Percentiles rank a stretch among this genome's conserved stretches.
phyloP scores from a whole-genome alignment of 2,113 vertebrate genomes.

The Lipophrys pholis region DNA sequence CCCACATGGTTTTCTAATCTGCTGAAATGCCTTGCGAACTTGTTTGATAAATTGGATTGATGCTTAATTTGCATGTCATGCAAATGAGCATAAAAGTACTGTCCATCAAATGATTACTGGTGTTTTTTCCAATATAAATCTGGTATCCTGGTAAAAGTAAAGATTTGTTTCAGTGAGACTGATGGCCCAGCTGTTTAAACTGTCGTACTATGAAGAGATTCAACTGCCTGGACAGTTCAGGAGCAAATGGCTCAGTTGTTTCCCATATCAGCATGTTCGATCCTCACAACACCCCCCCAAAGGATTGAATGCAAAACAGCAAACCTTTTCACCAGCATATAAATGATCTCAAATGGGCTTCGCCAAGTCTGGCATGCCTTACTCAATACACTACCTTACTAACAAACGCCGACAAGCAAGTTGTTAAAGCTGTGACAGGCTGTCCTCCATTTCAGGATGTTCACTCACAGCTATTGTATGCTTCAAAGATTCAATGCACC shows the following conservation, averaged over 20 bases:
- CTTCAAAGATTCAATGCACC: conserved; percentile 7
- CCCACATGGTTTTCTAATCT: neutral
- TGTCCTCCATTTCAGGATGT: conserved; percentile 2
- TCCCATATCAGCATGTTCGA: conserved; percentile 8
- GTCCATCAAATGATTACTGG: conserved; percentile 9
- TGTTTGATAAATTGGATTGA: neutral
- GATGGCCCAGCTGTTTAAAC: conserved; percentile 5
- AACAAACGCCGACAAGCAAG: conserved; percentile 36
- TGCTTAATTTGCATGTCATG: conserved; percentile 11
- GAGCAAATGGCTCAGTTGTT: conserved; percentile 30
- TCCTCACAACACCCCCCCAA: conserved; percentile 19
- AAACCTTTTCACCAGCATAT: conserved; percentile 5
- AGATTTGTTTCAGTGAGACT: neutral
- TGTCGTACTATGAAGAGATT: conserved; percentile 5
- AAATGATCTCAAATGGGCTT: conserved; percentile 23
- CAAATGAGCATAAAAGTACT: neutral
- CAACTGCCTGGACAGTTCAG: conserved; percentile 4
- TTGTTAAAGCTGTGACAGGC: conserved; percentile 43
- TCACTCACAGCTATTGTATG: conserved; percentile 27
- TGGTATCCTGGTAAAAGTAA: neutral
- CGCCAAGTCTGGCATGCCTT: conserved; percentile 1
- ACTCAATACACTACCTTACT: conserved; percentile 18
- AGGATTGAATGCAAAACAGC: conserved; percentile 18
- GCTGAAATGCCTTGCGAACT: neutral
- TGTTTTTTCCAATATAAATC: conserved; percentile 11